Evolutionary conservation across 2,888 invertebrate genomes (phyloP), one percentile per base, ranked within the genome.

Genomic region (Tachina grossa): DNA sequence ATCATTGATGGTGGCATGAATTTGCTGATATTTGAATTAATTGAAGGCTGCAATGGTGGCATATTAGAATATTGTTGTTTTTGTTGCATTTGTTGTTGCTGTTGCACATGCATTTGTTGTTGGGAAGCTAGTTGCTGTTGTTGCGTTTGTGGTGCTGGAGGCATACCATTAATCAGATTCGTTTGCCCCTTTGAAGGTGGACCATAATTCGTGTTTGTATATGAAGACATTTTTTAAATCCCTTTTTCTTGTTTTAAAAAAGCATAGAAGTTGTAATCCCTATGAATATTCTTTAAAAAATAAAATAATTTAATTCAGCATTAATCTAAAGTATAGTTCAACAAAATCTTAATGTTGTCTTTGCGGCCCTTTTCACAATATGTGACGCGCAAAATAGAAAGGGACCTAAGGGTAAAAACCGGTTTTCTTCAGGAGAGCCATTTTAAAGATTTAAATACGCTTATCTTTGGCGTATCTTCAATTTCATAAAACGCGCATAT

Each of bases 111-210:
- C 19, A 59, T 49, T 14, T 49, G 49, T 39, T 89, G 88, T 22
- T 79, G 88, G 65, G 86, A 66, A n/a, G 66, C 76, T 10, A 51
- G 61, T 55, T 81, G 83, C 47, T 80, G 87, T 45, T 86, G 83
- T 22, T 87, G 87, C n/a, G 83, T 84, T 66, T 86, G 87, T 39
- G 61, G 66, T 59, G 72, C n/a, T 39, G 86, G 79, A 59, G 87
- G 88, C 68, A 89, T 89, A 43, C 90, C 91, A 87, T 91, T 91
- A 1, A 89, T 84, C 84, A 89, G 78, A 86, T 87, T 88, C 41
- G 78, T 86, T 68, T 89, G 88, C 47, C 87, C 88, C 82, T 87
- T 88, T 79, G 87, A 80, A 55, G 88, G 87, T 69, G 88, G 87
- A 65, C 87, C 85, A 82, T 87, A 88, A 84, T 88, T 88, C 63